Evolutionary conservation across 2,888 invertebrate genomes (phyloP).

Genomic region (Drosophila tanythrix): DNA sequence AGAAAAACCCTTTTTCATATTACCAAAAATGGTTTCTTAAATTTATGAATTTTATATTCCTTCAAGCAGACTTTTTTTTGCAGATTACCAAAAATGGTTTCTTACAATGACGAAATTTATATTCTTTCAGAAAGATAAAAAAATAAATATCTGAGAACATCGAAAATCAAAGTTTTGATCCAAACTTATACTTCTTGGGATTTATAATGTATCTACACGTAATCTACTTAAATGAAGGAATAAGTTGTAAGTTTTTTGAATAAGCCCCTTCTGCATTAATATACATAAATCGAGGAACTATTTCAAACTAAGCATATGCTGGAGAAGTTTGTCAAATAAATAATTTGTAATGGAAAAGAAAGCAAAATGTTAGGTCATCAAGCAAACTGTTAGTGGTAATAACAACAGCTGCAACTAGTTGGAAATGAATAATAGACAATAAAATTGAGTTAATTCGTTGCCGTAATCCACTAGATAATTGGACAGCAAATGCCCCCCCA

Average conservation of each 20-base stretch:
- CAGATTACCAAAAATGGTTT: too few relatives aligned
- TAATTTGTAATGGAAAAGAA: not conserved
- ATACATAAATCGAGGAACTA: not conserved
- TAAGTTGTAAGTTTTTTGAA: not conserved
- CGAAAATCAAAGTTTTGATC: not conserved
- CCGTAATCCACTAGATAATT: conserved; percentile 1
- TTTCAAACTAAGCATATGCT: not conserved
- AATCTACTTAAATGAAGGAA: not conserved
- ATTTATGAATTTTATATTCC: not conserved
- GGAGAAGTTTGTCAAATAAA: not conserved
- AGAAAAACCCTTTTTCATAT: too few relatives aligned
- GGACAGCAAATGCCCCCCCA: not conserved
- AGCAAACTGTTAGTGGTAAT: not conserved
- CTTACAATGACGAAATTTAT: not conserved
- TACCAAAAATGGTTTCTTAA: not conserved
- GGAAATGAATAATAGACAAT: not conserved
- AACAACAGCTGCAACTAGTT: conserved; percentile 7
- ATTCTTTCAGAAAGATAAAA: not conserved
- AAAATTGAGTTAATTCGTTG: not conserved
- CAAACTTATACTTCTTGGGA: not conserved
- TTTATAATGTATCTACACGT: not conserved
- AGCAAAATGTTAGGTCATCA: not conserved
- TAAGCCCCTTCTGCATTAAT: too few relatives aligned
- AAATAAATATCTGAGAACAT: not conserved
- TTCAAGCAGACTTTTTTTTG: too few relatives aligned